Percentiles rank a stretch among this genome's conserved stretches.
phyloP scores from a whole-genome alignment of 92 coral and sea anemone species.

The Bergia sp. region DNA sequence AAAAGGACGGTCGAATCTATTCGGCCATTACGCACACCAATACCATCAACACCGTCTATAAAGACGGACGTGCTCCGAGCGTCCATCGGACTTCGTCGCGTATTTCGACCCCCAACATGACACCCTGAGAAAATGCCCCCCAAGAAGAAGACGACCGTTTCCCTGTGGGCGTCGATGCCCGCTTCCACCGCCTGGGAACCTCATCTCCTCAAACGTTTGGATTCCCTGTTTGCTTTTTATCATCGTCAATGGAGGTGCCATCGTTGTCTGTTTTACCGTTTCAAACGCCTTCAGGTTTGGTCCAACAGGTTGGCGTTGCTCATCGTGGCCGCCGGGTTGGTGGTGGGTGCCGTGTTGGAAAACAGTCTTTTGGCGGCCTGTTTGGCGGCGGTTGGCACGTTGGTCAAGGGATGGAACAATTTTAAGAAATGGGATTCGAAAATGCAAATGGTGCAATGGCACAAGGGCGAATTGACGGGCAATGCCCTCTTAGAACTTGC shows the following conservation, averaged over 20 bases:
- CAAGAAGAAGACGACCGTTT: neutral
- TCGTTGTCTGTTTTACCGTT: neutral
- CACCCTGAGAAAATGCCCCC: too few relatives aligned
- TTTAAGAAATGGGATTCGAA: neutral
- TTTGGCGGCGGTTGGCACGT: neutral
- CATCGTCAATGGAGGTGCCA: neutral
- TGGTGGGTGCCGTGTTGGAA: conserved; percentile 1
- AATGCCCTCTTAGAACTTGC: too few relatives aligned
- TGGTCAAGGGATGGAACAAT: conserved; percentile 30
- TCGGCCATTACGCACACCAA: too few relatives aligned
- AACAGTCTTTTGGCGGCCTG: neutral
- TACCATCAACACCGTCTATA: too few relatives aligned
- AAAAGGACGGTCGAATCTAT: too few relatives aligned
- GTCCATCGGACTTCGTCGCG: too few relatives aligned
- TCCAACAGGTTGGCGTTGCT: neutral
- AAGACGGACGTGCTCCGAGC: too few relatives aligned
- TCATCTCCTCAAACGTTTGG: neutral
- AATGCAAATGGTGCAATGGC: neutral
- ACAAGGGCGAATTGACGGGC: too few relatives aligned
- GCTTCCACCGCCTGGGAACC: neutral
- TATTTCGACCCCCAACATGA: too few relatives aligned
- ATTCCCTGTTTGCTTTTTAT: neutral
- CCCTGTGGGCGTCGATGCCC: neutral
- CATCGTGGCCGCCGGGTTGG: conserved; percentile 16
- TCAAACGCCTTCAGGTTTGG: neutral